Conservation (phyloP, 1,140 invertebrate genomes). For the Lepidurus packardi region DNA sequence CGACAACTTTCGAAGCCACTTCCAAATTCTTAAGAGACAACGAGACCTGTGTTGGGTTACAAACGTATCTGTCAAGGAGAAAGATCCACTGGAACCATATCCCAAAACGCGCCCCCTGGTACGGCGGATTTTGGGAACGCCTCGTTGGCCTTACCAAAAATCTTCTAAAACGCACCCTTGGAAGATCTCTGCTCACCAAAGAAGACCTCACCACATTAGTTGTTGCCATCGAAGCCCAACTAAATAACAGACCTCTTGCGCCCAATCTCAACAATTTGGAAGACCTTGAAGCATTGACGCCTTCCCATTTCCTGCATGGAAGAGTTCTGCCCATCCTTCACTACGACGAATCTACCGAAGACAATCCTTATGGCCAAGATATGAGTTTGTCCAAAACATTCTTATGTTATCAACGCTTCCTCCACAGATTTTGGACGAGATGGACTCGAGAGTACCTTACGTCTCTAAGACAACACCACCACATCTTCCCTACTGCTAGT, state of each 20-base stretch:
- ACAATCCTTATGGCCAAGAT: not conserved
- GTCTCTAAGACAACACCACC: conserved; percentile 23
- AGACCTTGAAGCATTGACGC: not conserved
- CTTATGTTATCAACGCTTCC: not conserved
- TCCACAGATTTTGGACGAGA: conserved; percentile 31
- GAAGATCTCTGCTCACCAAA: conserved; percentile 30
- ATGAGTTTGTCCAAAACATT: too few species aligned
- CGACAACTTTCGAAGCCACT: too few species aligned
- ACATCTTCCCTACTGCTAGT: not conserved
- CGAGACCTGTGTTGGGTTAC: too few species aligned
- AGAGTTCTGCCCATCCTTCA: not conserved
- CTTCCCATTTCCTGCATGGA: not conserved
- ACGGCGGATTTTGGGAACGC: conserved; percentile 43
- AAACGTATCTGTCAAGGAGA: too few species aligned
- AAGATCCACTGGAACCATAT: conserved; percentile 41
- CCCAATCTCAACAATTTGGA: not conserved
- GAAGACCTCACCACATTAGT: conserved; percentile 27
- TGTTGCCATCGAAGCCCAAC: conserved; percentile 24
- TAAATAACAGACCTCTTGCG: conserved; percentile 27
- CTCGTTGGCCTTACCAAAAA: conserved; percentile 39
- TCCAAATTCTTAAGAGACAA: too few species aligned
- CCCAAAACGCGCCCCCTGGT: conserved; percentile 40
- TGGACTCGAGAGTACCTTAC: conserved; percentile 34
- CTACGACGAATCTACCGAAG: not conserved
- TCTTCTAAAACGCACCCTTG: conserved; percentile 32